Evolutionary conservation across 2,888 invertebrate species (phyloP), one percentile per base, ranked within the genome.

Genomic region (Apodemia zela): DNA sequence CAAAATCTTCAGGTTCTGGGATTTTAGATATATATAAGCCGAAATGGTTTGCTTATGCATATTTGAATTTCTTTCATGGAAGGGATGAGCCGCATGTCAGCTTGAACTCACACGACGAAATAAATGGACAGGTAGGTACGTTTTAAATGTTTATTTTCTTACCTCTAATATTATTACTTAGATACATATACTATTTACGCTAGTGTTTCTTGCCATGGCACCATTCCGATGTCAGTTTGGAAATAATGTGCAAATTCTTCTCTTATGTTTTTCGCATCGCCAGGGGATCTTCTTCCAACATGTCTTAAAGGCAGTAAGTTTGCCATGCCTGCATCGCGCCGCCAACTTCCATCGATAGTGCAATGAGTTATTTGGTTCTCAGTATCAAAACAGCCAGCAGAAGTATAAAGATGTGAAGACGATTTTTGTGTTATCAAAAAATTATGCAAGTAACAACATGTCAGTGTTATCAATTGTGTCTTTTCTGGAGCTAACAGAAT

Each of bases 301-400:
- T 66, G 59, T 62, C 67, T 67, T 67, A 67, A 67, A 64, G 63
- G 67, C 45, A 65, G 65, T 63, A 63, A 65, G 63, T 63, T 68
- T n/a, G 65, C 65, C 67, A 66, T 66, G 61, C 11, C 18, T 64
- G 65, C 60, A 67, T 67, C 66, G n/a, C 66, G 66, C 69, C 67
- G 66, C 67, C 66, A 69, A 66, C 66, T 69, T 66, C 67, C 66
- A 67, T 69, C 63, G 66, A 67, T 63, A 69, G 62, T 66, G 67
- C 65, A 42, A 68, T 68, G 66, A 65, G 66, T 69, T 66, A 67
- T 69, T 69, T 69, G 69, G 62, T 67, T 67, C 61, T 69, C 69
- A 69, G 67, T 69, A 65, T 67, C 69, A 69, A 69, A 67, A 67
- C 67, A 33, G 69, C 69, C 67, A 69, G 21, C 1, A 67, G 67